Evolutionary conservation across 2,797 vertebrate species (phyloP), one percentile per base, ranked within the genome.

Genomic region (Rallus crepitans): DNA sequence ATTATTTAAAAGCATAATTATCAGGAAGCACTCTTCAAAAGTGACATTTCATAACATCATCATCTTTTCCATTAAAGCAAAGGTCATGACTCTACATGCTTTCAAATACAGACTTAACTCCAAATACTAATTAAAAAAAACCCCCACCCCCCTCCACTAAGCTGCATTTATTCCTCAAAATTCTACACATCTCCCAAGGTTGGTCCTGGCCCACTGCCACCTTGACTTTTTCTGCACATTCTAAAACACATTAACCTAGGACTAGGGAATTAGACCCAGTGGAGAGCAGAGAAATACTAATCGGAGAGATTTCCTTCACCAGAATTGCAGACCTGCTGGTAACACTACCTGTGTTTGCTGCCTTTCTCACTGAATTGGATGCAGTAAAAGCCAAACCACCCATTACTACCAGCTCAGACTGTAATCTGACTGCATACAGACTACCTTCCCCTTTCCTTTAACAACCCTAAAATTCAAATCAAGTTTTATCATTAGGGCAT

Each of bases 1-100:
- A 93, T 69, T 7, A 73, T 75, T 92, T 89, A 53, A 87, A 91
- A 85, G 28, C 56, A 21, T 15, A 82, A 90, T 80, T 73, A 82
- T 31, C 30, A 70, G 33, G n/a, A 66, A 69, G 15, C 11, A 76
- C 20, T 71, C 35, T 81, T 88, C 30, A 69, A 71, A 92, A 61
- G 11, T 50, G 16, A 53, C 27, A 73, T 79, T 88, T 90, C 17
- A 78, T 45, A 81, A 30, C 15, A 88, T 33, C 25, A 56, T 15
- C 15, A 72, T 33, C 33, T 85, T 71, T 78, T 89, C 60, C 18
- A 83, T 45, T 84, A 90, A 40, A 90, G 45, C 3, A 14, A 81
- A 78, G 35, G 59, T 73, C 30, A 53, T 33, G 6, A 30, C 82
- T 82, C 47, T 70, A 82, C 10, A 45, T 25, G 9, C 52, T 83